Evolutionary conservation across 1,140 invertebrate species (phyloP), one percentile per base, ranked within the genome.

Genomic region (Elymnias hypermnestra): DNA sequence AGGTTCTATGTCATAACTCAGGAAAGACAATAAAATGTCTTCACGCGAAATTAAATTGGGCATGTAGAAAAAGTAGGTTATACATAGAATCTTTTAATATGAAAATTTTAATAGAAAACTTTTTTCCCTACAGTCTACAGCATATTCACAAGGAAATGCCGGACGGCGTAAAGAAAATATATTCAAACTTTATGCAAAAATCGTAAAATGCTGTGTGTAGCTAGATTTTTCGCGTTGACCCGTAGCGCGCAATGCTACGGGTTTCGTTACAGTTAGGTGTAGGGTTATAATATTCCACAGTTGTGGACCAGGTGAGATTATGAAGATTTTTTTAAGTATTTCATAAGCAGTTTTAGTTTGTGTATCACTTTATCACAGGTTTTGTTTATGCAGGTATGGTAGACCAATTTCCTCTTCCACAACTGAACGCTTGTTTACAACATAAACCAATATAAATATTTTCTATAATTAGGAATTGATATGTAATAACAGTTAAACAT

Each of bases 91-190:
- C 74, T 82, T 78, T 85, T 72, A 74, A 45, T 64, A 58, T 62
- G 72, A 73, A 82, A 76, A 76, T 79, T 54, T 78, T 85, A 85
- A 85, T 63, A 52, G 47, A 72, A 53, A 75, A 60, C 68, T 77
- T 87, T 87, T 87, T 83, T 87, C 82, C 82, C 86, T 76, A 87
- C 86, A 87, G 86, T 87, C 83, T 78, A 86, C 83, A 82, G 84
- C 73, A 72, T 84, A 68, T 70, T 72, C 79, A 67, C 59, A 73
- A 67, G 77, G 77, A 82, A 63, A 64, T 74, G 65, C 78, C 66
- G 79, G 71, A 76, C 82, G 66, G 53, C 82, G 52, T 83, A 66
- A 69, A 65, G 77, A 82, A 75, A 76, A 77, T 62, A 71, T 72
- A 63, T 64, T 64, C 56, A 72, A 76, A 72, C 66, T 75, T 74